A percentile compares a stretch with the other conserved stretches of the same genome.
phyloP scores from a whole-genome alignment of 2,113 vertebrate genomes.

The Odocoileus hemionus region DNA sequence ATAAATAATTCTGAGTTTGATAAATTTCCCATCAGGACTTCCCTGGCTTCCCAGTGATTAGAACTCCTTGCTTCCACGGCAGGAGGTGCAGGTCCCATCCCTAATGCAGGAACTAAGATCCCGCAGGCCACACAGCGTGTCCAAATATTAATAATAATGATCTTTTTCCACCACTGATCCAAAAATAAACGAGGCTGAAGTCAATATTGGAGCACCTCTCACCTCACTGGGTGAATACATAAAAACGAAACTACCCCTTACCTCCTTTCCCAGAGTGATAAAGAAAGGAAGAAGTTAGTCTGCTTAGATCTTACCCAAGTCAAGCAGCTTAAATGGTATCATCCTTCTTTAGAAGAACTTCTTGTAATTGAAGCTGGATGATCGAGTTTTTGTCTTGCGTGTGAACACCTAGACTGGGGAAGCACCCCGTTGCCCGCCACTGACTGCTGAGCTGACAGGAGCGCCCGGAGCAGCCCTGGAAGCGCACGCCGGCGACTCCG shows the following conservation, averaged over 20 bases:
- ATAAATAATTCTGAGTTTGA: not conserved
- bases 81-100: not conserved
- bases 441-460: accelerated
- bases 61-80: not conserved
- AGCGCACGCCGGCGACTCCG: not conserved
- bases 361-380: not conserved
- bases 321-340: not conserved
- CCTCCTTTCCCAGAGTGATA: too few species aligned
- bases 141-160: not conserved
- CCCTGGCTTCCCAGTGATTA: not conserved
- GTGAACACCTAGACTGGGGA: not conserved
- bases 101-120: not conserved
- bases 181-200: not conserved
- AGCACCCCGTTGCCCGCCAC: not conserved
- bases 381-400: not conserved
- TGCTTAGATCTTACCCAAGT: not conserved
- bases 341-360: not conserved
- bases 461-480: not conserved
- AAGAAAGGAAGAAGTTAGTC: not conserved
- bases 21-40: not conserved
- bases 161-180: not conserved
- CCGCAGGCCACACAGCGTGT: accelerated
- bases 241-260: accelerated
- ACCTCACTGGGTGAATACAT: not conserved
- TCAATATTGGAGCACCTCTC: not conserved